Evolutionary conservation across 2,797 vertebrate species (phyloP).

Genomic region (Sebastes reedi): DNA sequence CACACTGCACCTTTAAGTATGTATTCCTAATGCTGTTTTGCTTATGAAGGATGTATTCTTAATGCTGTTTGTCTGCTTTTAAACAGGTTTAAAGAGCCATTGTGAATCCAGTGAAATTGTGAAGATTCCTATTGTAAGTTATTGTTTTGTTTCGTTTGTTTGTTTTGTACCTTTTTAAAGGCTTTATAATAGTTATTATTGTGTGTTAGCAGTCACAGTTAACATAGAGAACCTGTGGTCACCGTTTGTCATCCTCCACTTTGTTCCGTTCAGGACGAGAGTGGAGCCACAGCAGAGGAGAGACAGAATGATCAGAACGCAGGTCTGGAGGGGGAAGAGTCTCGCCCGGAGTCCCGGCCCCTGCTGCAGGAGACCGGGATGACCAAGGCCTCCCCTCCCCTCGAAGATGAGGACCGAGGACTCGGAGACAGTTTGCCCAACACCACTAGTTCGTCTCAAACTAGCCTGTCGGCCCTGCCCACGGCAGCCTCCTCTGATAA

Average conservation of each 20-base stretch:
- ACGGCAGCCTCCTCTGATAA: slow-evolving; percentile 62
- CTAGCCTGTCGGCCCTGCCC: slow-evolving; percentile 81
- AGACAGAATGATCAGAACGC: slow-evolving; percentile 80
- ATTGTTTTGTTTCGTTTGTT: background rate
- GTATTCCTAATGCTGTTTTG: background rate
- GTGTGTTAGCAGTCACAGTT: background rate
- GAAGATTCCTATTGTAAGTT: slow-evolving; percentile 84
- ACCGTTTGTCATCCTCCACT: background rate
- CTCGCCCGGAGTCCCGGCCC: slow-evolving; percentile 75
- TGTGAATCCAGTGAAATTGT: slow-evolving; percentile 74
- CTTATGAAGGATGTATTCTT: background rate
- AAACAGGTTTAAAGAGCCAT: slow-evolving; percentile 64
- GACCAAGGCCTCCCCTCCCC: slow-evolving; percentile 74
- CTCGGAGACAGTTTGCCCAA: slow-evolving; percentile 86
- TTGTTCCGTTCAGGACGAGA: slow-evolving; percentile 65
- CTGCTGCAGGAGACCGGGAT: slow-evolving; percentile 82
- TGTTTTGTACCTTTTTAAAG: background rate
- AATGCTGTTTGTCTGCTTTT: slow-evolving; percentile 8
- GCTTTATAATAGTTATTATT: background rate
- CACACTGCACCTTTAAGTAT: too few species aligned
- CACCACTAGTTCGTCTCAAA: slow-evolving; percentile 86
- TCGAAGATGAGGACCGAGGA: slow-evolving; percentile 85
- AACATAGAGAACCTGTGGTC: background rate
- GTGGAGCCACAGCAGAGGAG: slow-evolving; percentile 76
- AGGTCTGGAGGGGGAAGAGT: slow-evolving; percentile 78